Evolutionary conservation across 2,113 vertebrate genomes (phyloP).

Genomic region (Sclerurus mexicanus): DNA sequence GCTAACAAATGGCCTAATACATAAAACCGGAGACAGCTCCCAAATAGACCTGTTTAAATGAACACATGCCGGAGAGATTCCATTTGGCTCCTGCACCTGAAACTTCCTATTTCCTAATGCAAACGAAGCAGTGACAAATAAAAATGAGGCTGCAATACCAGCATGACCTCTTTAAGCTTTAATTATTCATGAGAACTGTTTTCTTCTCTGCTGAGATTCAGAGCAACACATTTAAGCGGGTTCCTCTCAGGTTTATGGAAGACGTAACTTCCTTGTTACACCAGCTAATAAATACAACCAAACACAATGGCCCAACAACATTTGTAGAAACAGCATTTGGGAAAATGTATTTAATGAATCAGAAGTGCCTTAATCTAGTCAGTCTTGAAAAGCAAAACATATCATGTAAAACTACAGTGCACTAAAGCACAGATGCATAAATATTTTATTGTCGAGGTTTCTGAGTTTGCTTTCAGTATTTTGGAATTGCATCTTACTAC

Average conservation of each 20-base stretch:
- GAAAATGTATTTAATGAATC: slow-evolving; percentile 50
- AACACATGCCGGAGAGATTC: not conserved
- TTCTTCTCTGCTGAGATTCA: slow-evolving; percentile 31
- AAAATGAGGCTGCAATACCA: slow-evolving; percentile 16
- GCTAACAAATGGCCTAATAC: slow-evolving; percentile 16
- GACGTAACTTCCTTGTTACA: slow-evolving; percentile 20
- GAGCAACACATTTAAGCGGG: not conserved
- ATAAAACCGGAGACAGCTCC: not conserved
- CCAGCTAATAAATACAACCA: slow-evolving; percentile 47
- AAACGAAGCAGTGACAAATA: slow-evolving; percentile 35
- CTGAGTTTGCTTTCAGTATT: not conserved
- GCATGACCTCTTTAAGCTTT: slow-evolving; percentile 33
- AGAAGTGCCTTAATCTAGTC: slow-evolving; percentile 46
- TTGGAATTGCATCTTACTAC: not conserved
- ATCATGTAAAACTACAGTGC: slow-evolving; percentile 39
- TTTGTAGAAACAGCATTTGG: slow-evolving; percentile 26
- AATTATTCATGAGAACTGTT: slow-evolving; percentile 61
- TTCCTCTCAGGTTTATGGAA: not conserved
- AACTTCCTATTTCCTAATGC: slow-evolving; percentile 36
- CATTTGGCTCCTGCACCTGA: slow-evolving; percentile 10
- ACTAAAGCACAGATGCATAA: slow-evolving; percentile 35
- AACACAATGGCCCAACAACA: slow-evolving; percentile 8
- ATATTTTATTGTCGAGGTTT: not conserved
- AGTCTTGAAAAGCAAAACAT: slow-evolving; percentile 38
- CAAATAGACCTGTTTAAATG: not conserved